phyloP scores from a whole-genome alignment of 1,140 invertebrate genomes.

The Calephelis nemesis region DNA sequence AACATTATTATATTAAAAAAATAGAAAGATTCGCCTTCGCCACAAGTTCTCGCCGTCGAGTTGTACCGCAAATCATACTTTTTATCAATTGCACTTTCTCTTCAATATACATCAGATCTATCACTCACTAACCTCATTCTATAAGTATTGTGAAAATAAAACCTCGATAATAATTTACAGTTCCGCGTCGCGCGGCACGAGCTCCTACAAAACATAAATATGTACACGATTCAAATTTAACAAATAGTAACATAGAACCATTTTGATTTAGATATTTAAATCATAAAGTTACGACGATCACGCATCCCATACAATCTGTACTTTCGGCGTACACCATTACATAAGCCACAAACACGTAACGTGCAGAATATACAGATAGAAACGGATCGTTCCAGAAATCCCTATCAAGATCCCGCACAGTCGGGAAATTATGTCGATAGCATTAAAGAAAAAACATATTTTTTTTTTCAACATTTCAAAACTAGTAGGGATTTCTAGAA shows the following conservation, averaged over 20 bases:
- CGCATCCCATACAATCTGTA: constrained; percentile 1
- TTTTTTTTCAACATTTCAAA: too few species aligned
- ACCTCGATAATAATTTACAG: constrained; percentile 4
- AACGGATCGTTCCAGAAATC: constrained; percentile 10
- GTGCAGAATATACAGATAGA: constrained; percentile 38
- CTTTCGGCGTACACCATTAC: constrained; percentile 30
- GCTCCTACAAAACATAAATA: constrained; percentile 37
- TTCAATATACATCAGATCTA: constrained; percentile 18
- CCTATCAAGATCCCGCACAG: not conserved
- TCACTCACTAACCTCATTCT: constrained; percentile 2
- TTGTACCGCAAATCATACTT: not conserved
- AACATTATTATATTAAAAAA: too few species aligned
- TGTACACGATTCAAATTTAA: constrained; percentile 43
- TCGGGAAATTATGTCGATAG: not conserved
- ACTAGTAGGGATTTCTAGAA: too few species aligned
- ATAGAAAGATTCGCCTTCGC: not conserved
- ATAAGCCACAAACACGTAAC: constrained; percentile 31
- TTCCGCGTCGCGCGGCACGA: not conserved
- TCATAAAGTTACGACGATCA: not conserved
- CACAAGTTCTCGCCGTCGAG: not conserved
- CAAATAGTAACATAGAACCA: constrained; percentile 44
- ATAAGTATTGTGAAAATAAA: constrained; percentile 15
- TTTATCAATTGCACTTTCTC: constrained; percentile 16
- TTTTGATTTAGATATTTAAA: constrained; percentile 1
- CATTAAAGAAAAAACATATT: too few species aligned